phyloP scores from a whole-genome alignment of 2,113 vertebrate genomes.

The Melanocharis versteri region DNA sequence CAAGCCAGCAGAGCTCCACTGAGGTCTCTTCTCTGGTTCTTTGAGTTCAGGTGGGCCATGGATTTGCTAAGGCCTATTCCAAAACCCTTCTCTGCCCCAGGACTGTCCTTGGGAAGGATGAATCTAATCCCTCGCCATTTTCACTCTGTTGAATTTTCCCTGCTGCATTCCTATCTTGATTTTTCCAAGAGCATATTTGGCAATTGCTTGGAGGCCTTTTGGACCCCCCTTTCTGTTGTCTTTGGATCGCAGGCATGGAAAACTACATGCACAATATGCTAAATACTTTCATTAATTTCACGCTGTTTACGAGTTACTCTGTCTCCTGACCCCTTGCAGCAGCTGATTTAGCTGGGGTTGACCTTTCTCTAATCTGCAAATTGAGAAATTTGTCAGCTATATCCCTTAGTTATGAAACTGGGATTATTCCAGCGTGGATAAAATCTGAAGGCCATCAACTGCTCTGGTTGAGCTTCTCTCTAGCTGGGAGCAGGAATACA shows the following conservation, averaged over 20 bases:
- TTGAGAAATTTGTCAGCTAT: neutral
- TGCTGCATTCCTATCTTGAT: neutral
- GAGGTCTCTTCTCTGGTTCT: neutral
- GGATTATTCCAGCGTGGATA: conserved; percentile 19
- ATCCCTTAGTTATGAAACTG: conserved; percentile 39
- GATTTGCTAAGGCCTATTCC: neutral
- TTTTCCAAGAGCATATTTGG: neutral
- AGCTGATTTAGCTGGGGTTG: neutral
- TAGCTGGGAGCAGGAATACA: neutral
- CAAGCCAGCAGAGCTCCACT: neutral
- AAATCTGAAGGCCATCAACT: neutral
- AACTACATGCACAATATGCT: neutral
- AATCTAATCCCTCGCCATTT: neutral
- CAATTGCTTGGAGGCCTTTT: neutral
- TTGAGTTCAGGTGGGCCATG: neutral
- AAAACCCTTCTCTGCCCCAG: neutral
- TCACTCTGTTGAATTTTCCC: neutral
- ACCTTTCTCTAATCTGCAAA: conserved; percentile 30
- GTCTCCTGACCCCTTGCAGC: neutral
- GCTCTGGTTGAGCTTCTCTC: neutral
- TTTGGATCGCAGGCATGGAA: neutral
- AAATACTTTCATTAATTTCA: neutral
- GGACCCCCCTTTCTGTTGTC: neutral
- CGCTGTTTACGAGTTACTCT: neutral
- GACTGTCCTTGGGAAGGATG: neutral